These are phyloP conservation scores for Machaerirhynchus nigripectus DNA, from an alignment of 2,113 vertebrate species.

Conservation along the genomic window DNA sequence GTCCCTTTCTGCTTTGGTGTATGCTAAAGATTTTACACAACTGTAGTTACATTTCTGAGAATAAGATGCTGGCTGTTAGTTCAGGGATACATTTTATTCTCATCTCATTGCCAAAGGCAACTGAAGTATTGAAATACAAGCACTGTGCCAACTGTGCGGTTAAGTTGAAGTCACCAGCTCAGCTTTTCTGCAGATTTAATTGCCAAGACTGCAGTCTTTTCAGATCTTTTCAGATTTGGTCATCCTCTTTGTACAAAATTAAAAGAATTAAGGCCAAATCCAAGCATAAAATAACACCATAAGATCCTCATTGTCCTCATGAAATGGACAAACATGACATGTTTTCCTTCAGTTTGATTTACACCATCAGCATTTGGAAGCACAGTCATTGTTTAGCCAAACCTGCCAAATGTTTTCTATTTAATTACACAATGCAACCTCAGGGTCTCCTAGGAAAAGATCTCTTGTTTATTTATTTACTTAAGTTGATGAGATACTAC, in stretches of 20 bases:
- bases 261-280: constrained; percentile 26
- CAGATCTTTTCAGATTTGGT: constrained; percentile 14
- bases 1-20: background rate
- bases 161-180: constrained; percentile 21
- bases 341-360: constrained; percentile 42
- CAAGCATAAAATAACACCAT: background rate
- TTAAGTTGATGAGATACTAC: background rate
- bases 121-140: background rate
- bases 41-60: background rate
- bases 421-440: constrained; percentile 32
- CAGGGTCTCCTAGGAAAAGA: background rate
- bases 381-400: constrained; percentile 21
- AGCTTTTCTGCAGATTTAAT: constrained; percentile 30
- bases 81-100: constrained; percentile 16
- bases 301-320: background rate
- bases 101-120: background rate
- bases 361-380: constrained; percentile 22
- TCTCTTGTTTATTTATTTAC: background rate
- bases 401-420: constrained; percentile 41
- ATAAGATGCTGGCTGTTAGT: background rate
- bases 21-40: background rate
- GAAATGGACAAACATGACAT: background rate
- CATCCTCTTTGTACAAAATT: constrained; percentile 30
- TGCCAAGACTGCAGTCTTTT: constrained; percentile 9
- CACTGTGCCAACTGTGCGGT: background rate